Evolutionary conservation across 2,888 invertebrate genomes (phyloP), one percentile per base, ranked within the genome.

Genomic region (Trimorus sp.): DNA sequence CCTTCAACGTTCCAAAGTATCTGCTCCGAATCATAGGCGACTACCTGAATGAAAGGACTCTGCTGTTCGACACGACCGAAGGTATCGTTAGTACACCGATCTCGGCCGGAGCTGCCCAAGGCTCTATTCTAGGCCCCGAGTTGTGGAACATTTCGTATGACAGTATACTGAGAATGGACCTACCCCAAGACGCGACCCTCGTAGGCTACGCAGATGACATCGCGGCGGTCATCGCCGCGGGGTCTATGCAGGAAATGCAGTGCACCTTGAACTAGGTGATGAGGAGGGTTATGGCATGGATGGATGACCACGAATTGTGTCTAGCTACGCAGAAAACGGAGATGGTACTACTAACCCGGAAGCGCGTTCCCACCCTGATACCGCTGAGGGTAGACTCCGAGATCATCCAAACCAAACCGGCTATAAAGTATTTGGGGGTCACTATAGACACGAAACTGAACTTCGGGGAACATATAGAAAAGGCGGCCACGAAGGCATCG

Each of bases 201-300:
- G 85, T 90, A 83, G 89, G 86, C 73, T 88, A 90, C 16, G 53
- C 53, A 16, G 53, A 53, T 15, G 53, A 53, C 11, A 53, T 53
- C 1, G 53, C 53, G 3, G 37, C 37, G 3, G 12, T 56, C 7
- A 11, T 37, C 1, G 37, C 56, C 7, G 38, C 56, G n/a, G 37
- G 37, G 5, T 11, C 37, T 1, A n/a, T 56, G 7, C 37, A 56
- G 37, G 37, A 56, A 9, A 11, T 56, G 11, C 56, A 42, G 3
- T 3, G 1, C 1, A 14, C 7, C 14, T 40, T 78, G 89, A 45
- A 62, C 26, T n/a, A 45, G 26, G 45, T 36, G 7, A 38, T 62
- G 7, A 16, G 7, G 1, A 9, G 48, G 2, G n/a, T 12, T 4
- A 11, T 58, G 1, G 7, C 42, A 8, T 74, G 75, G 60, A 58